Conservation (phyloP, 2,113 vertebrate species). For the Halichoeres trimaculatus region DNA sequence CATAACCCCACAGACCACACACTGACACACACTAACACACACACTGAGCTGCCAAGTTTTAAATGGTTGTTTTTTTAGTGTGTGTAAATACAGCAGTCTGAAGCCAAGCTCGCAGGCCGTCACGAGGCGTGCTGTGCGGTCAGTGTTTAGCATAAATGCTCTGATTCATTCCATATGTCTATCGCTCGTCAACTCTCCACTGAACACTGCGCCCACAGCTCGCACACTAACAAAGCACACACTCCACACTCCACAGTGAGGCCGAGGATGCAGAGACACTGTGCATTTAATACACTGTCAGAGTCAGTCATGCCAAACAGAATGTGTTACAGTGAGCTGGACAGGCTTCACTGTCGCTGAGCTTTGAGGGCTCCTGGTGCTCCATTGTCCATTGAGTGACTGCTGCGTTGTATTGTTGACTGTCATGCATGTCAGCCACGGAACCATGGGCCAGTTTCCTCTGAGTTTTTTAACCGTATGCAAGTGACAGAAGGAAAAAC, state of each 20-base stretch:
- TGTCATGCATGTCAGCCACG: slow-evolving; percentile 52
- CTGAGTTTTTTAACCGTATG: slow-evolving; percentile 5
- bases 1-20: slow-evolving; percentile 53
- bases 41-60: slow-evolving; percentile 35
- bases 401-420: slow-evolving; percentile 49
- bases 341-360: slow-evolving; percentile 30
- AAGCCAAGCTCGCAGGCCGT: slow-evolving; percentile 35
- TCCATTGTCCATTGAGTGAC: slow-evolving; percentile 49
- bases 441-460: slow-evolving; percentile 27
- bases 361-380: slow-evolving; percentile 46
- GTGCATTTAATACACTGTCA: slow-evolving; percentile 44
- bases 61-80: slow-evolving; percentile 54
- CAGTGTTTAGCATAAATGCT: slow-evolving; percentile 30
- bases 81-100: slow-evolving; percentile 51
- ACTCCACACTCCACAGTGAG: background rate
- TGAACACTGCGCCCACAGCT: background rate
- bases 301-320: slow-evolving; percentile 35
- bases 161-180: slow-evolving; percentile 55
- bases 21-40: slow-evolving; percentile 20
- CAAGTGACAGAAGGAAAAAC: slow-evolving; percentile 1
- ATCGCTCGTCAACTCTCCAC: slow-evolving; percentile 24
- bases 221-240: slow-evolving; percentile 19
- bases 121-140: slow-evolving; percentile 37
- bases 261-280: background rate
- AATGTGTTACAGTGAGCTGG: slow-evolving; percentile 48